Percentiles rank a stretch among this genome's conserved stretches.
phyloP scores from a whole-genome alignment of 2,113 vertebrate genomes.

The Nycticryphes semicollaris region DNA sequence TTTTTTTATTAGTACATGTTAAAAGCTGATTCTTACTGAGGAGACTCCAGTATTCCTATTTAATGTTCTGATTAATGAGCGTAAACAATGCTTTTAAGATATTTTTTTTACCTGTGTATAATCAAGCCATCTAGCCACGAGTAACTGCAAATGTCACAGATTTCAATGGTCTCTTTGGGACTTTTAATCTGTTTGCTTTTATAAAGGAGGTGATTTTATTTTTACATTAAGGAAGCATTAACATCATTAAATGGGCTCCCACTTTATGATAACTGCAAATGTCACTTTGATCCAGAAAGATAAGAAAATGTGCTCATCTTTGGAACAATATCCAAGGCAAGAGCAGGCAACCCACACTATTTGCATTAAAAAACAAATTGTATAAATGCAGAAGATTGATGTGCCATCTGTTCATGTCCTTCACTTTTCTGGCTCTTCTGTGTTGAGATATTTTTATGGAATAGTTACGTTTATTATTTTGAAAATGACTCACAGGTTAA shows the following conservation, averaged over 20 bases:
- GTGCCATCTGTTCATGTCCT: slow-evolving; percentile 86
- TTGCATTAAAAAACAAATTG: slow-evolving; percentile 90
- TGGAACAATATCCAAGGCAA: slow-evolving; percentile 85
- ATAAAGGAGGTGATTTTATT: slow-evolving; percentile 85
- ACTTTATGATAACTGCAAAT: slow-evolving; percentile 88
- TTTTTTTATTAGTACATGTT: slow-evolving; percentile 59
- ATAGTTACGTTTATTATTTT: slow-evolving; percentile 86
- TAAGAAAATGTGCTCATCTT: slow-evolving; percentile 86
- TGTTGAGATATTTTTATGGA: slow-evolving; percentile 88
- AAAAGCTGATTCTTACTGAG: slow-evolving; percentile 6
- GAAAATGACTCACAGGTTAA: slow-evolving; percentile 86
- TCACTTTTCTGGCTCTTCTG: slow-evolving; percentile 84
- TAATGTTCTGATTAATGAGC: slow-evolving; percentile 73
- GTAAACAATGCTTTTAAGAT: slow-evolving; percentile 74
- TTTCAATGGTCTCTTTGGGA: slow-evolving; percentile 82
- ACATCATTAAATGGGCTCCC: slow-evolving; percentile 86
- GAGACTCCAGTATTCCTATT: slow-evolving; percentile 52
- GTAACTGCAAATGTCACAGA: slow-evolving; percentile 80
- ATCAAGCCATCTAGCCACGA: slow-evolving; percentile 75
- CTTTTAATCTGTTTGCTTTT: slow-evolving; percentile 84
- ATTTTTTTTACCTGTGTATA: slow-evolving; percentile 73
- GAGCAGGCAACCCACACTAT: slow-evolving; percentile 86
- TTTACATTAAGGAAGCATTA: slow-evolving; percentile 88
- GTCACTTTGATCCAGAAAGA: slow-evolving; percentile 88
- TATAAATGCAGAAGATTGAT: slow-evolving; percentile 88